Evolutionary conservation across 2,113 vertebrate species (phyloP), one percentile per base, ranked within the genome.

Genomic region (Melanostigma gelatinosum): DNA sequence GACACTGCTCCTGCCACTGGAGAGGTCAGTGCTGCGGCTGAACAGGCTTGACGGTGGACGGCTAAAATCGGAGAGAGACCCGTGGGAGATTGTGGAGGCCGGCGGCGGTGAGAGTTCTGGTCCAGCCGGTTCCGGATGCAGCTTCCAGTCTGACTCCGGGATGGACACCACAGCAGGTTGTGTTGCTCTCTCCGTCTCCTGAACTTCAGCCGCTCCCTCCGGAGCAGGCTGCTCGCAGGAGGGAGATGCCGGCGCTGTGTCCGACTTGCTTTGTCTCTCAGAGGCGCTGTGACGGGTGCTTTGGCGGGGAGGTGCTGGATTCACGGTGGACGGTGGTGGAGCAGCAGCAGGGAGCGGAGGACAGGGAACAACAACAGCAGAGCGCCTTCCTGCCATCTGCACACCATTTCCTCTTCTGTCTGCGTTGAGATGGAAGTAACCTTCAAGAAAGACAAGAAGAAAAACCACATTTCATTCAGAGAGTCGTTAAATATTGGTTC

Each of bases 51-150:
- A 89, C 1, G 83, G 50, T 1, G 77, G 70, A 3, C 77, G 8
- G 2, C 66, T 69, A 0, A 92, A 90, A 62, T 92, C 86, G 4
- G 92, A 87, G 9, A 83, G 42, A 38, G 90, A 90, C 46, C 18
- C 65, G 20, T 69, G 70, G 0, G 77, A 89, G 52, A 66, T 3
- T 5, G 12, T 29, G 8, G 83, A 85, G 68, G 73, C 38, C 4
- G 66, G 77, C 6, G 73, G 40, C 3, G 32, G 16, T 0, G 40
- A 77, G 44, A 4, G n/a, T 3, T 5, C 15, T 6, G 66, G 79
- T 11, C 54, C 89, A 60, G 16, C n/a, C 61, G 83, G 38, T 12
- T 34, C 18, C 13, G 57, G 63, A n/a, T 42, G 10, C 15, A 57
- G 46, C 1, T 44, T 66, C 61, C 60, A 13, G 52, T 46, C 27